Evolutionary conservation across 2,888 invertebrate species (phyloP), one percentile per base, ranked within the genome.

Genomic region (Diachrysia chrysitis): DNA sequence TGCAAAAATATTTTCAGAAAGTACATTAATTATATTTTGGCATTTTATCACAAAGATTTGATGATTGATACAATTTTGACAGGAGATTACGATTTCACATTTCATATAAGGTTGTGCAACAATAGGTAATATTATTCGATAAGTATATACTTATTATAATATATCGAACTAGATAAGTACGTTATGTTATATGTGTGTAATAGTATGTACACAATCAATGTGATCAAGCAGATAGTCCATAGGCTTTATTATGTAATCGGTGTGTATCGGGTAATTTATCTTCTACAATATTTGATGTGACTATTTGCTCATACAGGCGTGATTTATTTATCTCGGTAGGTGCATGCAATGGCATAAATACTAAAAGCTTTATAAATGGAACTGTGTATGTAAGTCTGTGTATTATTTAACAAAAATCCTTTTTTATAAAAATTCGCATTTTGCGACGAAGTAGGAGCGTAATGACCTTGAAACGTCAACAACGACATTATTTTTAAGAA

Each of bases 401-500:
- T 42, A 16, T n/a, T 42, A 16, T 42, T n/a, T n/a, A 42, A 42
- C 42, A 42, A 42, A 46, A 51, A 51, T 21, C n/a, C 35, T 42
- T 25, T 5, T 29, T 6, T 19, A 2, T 58, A 10, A 23, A 12
- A 42, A 42, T 23, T 23, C 23, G 76, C 32, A 58, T 9, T 29
- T 32, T 37, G 60, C 23, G 42, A 58, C 60, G 32, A 54, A 77
- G 6, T 53, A 53, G n/a, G 51, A 51, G 54, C 35, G 23, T 51
- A 63, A 59, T 79, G 79, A 71, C 72, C 82, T 81, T 82, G 82
- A 82, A 73, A 76, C 75, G 73, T 81, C 82, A 73, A 59, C 63
- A 48, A 54, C 48, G 59, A 67, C 32, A 70, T 69, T 75, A 77
- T 71, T 42, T 64, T 71, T 53, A 79, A 77, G 70, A 75, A 79